Evolutionary conservation across 2,113 vertebrate genomes (phyloP).

Genomic region (Epinephelus moara): DNA sequence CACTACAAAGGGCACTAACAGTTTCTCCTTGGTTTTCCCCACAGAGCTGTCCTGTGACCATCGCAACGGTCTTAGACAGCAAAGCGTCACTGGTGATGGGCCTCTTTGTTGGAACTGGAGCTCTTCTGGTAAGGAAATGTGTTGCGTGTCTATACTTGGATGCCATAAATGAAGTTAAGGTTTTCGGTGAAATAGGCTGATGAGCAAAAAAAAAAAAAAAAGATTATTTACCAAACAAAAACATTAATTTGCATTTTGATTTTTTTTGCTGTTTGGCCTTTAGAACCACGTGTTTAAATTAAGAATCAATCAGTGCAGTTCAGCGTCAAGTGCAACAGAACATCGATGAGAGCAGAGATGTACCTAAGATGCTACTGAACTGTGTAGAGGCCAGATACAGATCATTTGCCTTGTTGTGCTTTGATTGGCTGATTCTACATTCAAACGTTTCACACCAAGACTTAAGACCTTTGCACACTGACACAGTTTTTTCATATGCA

Average conservation of each 20-base stretch:
- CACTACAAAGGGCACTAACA: background rate
- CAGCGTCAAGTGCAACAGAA: background rate
- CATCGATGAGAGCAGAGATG: background rate
- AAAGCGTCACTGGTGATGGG: constrained; percentile 60
- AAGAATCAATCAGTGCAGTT: no score
- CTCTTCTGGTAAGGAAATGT: constrained; percentile 70
- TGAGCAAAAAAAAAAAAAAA: background rate
- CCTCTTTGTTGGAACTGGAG: constrained; percentile 65
- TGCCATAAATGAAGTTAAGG: background rate
- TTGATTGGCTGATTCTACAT: no score
- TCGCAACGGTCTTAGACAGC: background rate
- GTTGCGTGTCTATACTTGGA: no score
- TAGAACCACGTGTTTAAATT: no score
- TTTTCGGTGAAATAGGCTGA: background rate
- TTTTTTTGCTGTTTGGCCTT: no score
- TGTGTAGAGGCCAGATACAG: background rate
- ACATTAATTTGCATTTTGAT: background rate
- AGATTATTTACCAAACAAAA: background rate
- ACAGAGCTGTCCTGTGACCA: constrained; percentile 64
- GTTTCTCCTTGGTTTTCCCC: background rate
- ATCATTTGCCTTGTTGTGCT: no score
- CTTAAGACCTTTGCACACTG: no score
- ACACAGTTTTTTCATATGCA: no score
- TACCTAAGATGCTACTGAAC: background rate
- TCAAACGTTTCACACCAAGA: no score